Conservation (phyloP, 2,888 invertebrate genomes). For the Tuta absoluta region DNA sequence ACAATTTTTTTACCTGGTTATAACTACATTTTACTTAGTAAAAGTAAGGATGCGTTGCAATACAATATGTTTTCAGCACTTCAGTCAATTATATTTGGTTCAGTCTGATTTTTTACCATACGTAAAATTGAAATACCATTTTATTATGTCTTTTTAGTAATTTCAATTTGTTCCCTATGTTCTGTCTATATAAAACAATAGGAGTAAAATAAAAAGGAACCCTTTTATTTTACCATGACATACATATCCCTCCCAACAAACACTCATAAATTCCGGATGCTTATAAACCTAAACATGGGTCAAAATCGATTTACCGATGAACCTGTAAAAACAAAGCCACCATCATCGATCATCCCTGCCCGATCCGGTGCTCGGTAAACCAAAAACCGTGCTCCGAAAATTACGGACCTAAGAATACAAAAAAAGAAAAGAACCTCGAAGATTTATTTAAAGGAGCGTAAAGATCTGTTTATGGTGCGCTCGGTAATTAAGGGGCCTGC, state of each 20-base stretch:
- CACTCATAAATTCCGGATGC: constrained; percentile 42
- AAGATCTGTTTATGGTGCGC: constrained; percentile 82
- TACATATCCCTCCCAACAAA: constrained; percentile 41
- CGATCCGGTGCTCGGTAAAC: constrained; percentile 60
- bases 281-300: constrained; percentile 18
- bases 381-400: constrained; percentile 68
- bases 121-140: too few species aligned
- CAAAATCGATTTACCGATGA: constrained; percentile 59
- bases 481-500: constrained; percentile 79
- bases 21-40: too few species aligned
- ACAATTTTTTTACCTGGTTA: too few species aligned
- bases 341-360: constrained; percentile 71
- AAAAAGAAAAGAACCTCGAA: constrained; percentile 53
- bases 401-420: constrained; percentile 76
- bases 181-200: too few species aligned
- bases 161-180: too few species aligned
- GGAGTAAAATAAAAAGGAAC: too few species aligned
- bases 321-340: constrained; percentile 74
- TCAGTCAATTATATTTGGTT: too few species aligned
- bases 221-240: neutral
- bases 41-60: too few species aligned
- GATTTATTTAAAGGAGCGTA: constrained; percentile 82
- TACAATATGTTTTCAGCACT: too few species aligned
- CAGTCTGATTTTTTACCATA: too few species aligned
- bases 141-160: too few species aligned